Evolutionary conservation across 2,113 vertebrate species (phyloP), one percentile per base, ranked within the genome.

Genomic region (Thermophis baileyi): DNA sequence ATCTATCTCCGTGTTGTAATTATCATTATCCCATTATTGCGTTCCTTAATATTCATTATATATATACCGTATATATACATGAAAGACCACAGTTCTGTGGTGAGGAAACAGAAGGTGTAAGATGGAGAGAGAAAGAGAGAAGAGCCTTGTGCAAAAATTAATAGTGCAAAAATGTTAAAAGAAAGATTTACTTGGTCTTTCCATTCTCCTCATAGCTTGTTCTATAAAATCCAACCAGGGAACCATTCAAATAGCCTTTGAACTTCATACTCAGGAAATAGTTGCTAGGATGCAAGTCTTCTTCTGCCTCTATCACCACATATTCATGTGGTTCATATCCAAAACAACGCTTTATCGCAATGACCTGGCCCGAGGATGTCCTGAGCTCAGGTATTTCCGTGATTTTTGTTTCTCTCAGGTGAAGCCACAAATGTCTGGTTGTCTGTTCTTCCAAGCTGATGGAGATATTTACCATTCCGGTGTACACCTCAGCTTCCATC

Each of bases 151-250:
- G 90, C 16, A 87, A 91, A 60, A 87, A 92, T 49, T 92, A 95
- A 91, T 4, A 90, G 63, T 60, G 94, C 51, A 93, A 94, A 90
- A 24, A 63, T 27, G 92, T 55, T 81, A 93, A 94, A 93, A 94
- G 55, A 88, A 94, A 94, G 50, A 53, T 93, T 98, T 98, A 99
- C 99, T 98, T 99, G 95, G 50, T 95, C 7, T 87, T 0, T 44
- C 97, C 98, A 0, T 97, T 74, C 93, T 99, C 99, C 4, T 53
- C 93, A 96, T 99, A 99, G 2, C 98, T 98, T 40, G 99, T 99
- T 91, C 97, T 98, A 93, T 99, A 99, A 95, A 99, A 99, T 0
- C 99, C 99, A 94, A 99, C 99, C 49, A 99, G 97, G 0, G 99
- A 99, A 91, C 98, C 98, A 0, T 98, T 99, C 87, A 99, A 98